Evolutionary conservation across 2,113 vertebrate genomes (phyloP), one percentile per base, ranked within the genome.

Genomic region (Siniperca chuatsi): DNA sequence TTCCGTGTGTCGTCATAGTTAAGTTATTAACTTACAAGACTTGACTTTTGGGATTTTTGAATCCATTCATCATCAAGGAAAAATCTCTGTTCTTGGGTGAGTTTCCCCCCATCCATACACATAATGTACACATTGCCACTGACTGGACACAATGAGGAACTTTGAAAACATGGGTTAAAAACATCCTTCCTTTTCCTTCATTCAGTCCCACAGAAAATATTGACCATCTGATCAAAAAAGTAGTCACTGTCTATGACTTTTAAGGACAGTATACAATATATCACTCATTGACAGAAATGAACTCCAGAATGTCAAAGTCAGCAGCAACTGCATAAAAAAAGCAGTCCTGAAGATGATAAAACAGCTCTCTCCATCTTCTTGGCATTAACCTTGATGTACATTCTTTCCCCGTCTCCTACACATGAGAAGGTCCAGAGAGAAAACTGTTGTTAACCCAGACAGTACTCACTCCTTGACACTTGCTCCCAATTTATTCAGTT

Each of bases 401-500:
- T 61, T 75, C 55, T 72, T 77, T 75, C 42, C 48, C 61, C 48
- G 23, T 54, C 69, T 50, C 33, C 42, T 69, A 62, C 79, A 82
- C 33, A 78, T 55, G 68, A 90, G 85, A 75, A 62, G 46, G n/a
- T 72, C 75, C 72, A 85, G 69, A 74, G 74, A 64, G 70, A 74
- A 81, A 85, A 78, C 62, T 60, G 71, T 68, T 87, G 81, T 84
- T 79, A 79, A 83, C 72, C 88, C 65, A 42, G 76, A 89, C 50
- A 75, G 48, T 16, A 67, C 68, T 82, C 85, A 82, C 80, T 89
- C 58, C 77, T 90, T 87, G 86, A 88, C 88, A 89, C 82, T 91
- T 88, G 81, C 77, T 80, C 83, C 64, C 81, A 81, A 87, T 93
- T 89, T 89, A 89, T 84, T 87, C 76, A 80, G 70, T 73, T 85